Percentiles rank a stretch among this genome's conserved stretches.
These are phyloP conservation scores for Protodeltote pygarga DNA, from an alignment of 2,888 invertebrate genomes.

Conservation along the genomic window DNA sequence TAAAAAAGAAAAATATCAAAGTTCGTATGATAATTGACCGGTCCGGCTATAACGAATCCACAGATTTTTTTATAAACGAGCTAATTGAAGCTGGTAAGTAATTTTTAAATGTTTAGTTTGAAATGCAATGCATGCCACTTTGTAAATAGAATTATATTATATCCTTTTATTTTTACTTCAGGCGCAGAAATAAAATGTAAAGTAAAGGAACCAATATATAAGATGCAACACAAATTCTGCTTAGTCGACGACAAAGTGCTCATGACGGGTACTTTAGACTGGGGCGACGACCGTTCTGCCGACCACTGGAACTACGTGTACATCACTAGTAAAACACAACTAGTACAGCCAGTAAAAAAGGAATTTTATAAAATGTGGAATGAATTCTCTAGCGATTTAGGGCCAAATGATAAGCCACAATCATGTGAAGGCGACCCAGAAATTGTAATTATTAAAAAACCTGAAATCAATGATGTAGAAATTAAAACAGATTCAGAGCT, in stretches of 20 bases:
- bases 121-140: background rate
- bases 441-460: conserved; percentile 4
- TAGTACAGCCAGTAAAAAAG: conserved; percentile 84
- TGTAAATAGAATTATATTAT: background rate
- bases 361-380: conserved; percentile 89
- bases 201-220: conserved; percentile 69
- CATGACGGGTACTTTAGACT: conserved; percentile 91
- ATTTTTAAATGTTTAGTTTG: background rate
- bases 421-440: conserved; percentile 14
- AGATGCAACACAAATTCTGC: conserved; percentile 94
- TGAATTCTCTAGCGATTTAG: conserved; percentile 48
- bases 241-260: conserved; percentile 88
- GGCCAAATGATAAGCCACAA: conserved; percentile 13
- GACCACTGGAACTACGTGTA: conserved; percentile 91
- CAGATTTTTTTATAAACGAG: conserved; percentile 75
- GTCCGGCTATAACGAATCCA: conserved; percentile 74
- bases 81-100: conserved; percentile 76
- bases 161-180: conserved; percentile 51
- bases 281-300: conserved; percentile 90
- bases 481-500: conserved; percentile 6
- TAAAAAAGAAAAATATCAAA: conserved; percentile 73
- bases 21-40: conserved; percentile 77
- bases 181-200: conserved; percentile 87
- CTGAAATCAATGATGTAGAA: conserved; percentile 20
- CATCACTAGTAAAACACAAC: conserved; percentile 85